These are phyloP conservation scores for Encarsia formosa DNA, from an alignment of 2,888 invertebrate species.

Conservation along the genomic window DNA sequence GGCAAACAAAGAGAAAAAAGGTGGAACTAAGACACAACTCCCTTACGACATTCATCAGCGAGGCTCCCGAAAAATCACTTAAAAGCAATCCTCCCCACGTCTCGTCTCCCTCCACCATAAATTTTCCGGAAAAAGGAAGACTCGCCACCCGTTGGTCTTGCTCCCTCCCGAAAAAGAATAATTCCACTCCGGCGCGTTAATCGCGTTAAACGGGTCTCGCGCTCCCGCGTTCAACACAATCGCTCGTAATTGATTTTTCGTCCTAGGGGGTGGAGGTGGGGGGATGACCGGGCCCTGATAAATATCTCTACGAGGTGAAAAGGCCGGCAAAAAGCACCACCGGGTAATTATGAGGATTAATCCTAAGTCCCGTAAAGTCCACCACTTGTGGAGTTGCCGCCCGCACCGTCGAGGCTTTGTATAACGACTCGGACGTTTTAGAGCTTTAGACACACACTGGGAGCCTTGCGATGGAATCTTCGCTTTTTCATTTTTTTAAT, in stretches of 20 bases:
- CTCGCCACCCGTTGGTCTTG: not conserved
- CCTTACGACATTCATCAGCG: not conserved
- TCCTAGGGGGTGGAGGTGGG: not conserved
- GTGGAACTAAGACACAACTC: too few species aligned
- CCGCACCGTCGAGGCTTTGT: not conserved
- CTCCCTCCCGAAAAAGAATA: slow-evolving; percentile 8
- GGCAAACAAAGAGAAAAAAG: too few species aligned
- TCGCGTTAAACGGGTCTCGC: slow-evolving; percentile 25
- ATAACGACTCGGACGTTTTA: slow-evolving; percentile 17
- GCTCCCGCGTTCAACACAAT: slow-evolving; percentile 22
- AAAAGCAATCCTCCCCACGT: not conserved
- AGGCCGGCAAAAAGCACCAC: slow-evolving; percentile 36
- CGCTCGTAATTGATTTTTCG: slow-evolving; percentile 28
- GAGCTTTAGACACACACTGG: too few species aligned
- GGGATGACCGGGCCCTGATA: slow-evolving; percentile 35
- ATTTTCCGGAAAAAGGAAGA: slow-evolving; percentile 3
- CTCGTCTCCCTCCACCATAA: slow-evolving; percentile 7
- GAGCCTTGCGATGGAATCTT: not conserved
- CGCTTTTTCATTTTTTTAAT: not conserved
- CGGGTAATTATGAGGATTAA: slow-evolving; percentile 50
- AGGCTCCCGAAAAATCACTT: slow-evolving; percentile 19
- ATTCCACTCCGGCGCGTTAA: slow-evolving; percentile 18
- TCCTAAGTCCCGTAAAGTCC: slow-evolving; percentile 50
- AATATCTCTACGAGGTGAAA: slow-evolving; percentile 41
- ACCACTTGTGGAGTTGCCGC: slow-evolving; percentile 46